Evolutionary conservation across 2,888 invertebrate species (phyloP).

Genomic region (Achlya flavicornis): DNA sequence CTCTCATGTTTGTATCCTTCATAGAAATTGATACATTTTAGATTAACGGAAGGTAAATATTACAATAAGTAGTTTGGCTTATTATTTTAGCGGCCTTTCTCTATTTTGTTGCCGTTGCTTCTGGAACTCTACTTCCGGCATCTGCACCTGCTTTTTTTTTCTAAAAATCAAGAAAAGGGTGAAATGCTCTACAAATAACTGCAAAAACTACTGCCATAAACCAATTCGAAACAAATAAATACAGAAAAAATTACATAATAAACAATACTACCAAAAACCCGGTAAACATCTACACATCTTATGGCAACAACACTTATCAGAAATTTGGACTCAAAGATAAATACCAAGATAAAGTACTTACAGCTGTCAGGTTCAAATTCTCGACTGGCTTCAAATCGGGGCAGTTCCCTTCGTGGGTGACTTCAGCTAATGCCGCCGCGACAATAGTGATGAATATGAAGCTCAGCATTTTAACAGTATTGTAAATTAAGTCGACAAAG

Average conservation of each 20-base stretch:
- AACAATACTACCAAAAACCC: background rate
- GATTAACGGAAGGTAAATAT: no score
- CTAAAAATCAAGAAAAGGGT: no score
- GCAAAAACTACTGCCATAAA: no score
- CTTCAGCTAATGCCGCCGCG: slow-evolving; percentile 57
- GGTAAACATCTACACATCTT: background rate
- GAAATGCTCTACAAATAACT: no score
- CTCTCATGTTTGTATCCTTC: no score
- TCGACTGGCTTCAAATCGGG: slow-evolving; percentile 62
- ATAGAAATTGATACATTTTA: no score
- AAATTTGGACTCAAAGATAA: slow-evolving; percentile 1
- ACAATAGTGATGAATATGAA: slow-evolving; percentile 52
- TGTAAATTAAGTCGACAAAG: slow-evolving; percentile 42
- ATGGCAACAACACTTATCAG: background rate
- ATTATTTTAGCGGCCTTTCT: no score
- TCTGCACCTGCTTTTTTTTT: no score
- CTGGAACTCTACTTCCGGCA: no score
- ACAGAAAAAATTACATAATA: background rate
- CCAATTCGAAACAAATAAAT: background rate
- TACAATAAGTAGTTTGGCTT: no score
- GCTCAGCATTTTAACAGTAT: slow-evolving; percentile 51
- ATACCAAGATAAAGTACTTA: slow-evolving; percentile 38
- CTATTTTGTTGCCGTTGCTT: no score
- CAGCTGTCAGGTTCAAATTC: slow-evolving; percentile 64
- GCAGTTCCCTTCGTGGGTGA: slow-evolving; percentile 59